Evolutionary conservation across 2,797 vertebrate genomes (phyloP), one percentile per base, ranked within the genome.

Genomic region (Gymnoscopelus braueri): DNA sequence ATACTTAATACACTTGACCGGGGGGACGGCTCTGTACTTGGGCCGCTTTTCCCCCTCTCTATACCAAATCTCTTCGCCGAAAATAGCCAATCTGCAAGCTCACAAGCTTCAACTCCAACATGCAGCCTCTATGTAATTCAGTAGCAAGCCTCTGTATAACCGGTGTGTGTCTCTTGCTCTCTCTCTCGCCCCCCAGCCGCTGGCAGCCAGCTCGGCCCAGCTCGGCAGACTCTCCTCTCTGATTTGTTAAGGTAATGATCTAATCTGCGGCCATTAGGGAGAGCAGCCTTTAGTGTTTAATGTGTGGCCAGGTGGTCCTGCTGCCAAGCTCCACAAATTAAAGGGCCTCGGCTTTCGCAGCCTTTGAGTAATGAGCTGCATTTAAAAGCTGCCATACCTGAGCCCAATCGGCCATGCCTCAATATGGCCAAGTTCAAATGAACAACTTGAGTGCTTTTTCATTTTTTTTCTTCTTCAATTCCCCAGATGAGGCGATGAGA

Each of bases 241-340:
- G 64, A 65, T 91, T 92, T 92, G 89, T 88, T 92, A 91, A 85
- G 81, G 86, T 94, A 90, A 87, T 90, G 86, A 90, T 92, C 90
- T 92, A 85, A 93, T 94, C 87, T 89, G 74, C 64, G 71, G 78
- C 88, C 80, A 92, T 87, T 81, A 89, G 86, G 82, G 87, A 94
- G 80, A 87, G 82, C 85, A 89, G 90, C 86, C 84, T 87, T 89
- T 86, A 90, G 83, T 32, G 82, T 91, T 89, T 92, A 89, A 91
- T 92, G 93, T 89, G 85, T 67, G 85, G 85, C 89, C 91, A 93
- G 92, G 92, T 93, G 93, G 91, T 90, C 87, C 81, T 83, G 88
- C 90, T 92, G 89, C 86, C 82, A 86, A 78, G 84, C 83, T 79
- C 74, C 86, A 76, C 80, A 85, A 89, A 91, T 89, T 84, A 93